These are phyloP conservation scores for Ictidomys tridecemlineatus DNA, from an alignment of 2,113 vertebrate genomes.

Conservation along the genomic window DNA sequence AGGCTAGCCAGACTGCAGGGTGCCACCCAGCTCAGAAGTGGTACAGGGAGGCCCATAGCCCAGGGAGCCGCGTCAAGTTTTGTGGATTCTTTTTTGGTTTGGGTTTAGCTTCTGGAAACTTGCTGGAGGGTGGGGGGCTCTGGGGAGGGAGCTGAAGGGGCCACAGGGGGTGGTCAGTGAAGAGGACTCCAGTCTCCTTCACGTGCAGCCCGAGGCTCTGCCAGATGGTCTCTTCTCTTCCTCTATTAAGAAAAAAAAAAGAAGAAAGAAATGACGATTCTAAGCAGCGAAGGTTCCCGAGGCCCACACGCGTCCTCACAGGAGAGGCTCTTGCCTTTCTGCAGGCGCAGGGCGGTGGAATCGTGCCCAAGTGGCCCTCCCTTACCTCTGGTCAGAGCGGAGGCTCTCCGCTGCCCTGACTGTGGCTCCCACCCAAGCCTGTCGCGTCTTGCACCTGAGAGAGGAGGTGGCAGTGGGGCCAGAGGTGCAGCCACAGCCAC, in stretches of 20 bases:
- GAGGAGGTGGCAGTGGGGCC: background rate
- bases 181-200: background rate
- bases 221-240: background rate
- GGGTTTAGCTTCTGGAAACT: background rate
- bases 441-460: background rate
- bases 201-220: background rate
- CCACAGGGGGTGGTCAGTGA: background rate
- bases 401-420: background rate
- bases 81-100: background rate
- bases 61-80: accelerated
- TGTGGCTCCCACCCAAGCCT: background rate
- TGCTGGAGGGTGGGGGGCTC: background rate
- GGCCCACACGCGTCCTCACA: background rate
- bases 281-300: background rate
- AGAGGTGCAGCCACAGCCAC: background rate
- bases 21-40: background rate
- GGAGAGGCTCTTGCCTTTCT: too few relatives aligned
- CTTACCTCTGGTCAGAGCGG: background rate
- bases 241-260: background rate
- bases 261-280: background rate
- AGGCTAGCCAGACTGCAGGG: too few relatives aligned
- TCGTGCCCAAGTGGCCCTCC: background rate
- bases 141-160: too few relatives aligned
- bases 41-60: too few relatives aligned
- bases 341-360: background rate